Percentiles rank a stretch among this genome's conserved stretches.
These are phyloP conservation scores for Cottus gobio DNA, from an alignment of 2,113 vertebrate species.

Conservation along the genomic window DNA sequence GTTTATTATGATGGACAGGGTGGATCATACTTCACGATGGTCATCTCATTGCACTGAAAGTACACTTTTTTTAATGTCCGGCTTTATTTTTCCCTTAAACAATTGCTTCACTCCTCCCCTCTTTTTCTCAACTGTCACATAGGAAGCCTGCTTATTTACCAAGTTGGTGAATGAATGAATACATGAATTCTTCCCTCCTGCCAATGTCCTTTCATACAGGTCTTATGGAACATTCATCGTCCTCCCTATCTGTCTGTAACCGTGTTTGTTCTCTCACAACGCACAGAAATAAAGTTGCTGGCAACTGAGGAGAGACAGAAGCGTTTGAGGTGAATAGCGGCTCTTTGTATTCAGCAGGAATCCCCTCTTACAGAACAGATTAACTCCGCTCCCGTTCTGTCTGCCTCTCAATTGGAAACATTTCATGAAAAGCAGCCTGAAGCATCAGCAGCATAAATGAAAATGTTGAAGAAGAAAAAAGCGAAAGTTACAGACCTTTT, in stretches of 20 bases:
- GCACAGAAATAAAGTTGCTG: constrained; percentile 44
- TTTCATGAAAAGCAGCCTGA: constrained; percentile 6
- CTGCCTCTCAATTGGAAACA: background rate
- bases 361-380: constrained; percentile 22
- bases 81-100: background rate
- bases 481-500: constrained; percentile 63
- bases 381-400: background rate
- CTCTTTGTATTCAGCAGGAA: constrained; percentile 17
- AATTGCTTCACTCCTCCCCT: constrained; percentile 31
- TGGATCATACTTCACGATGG: constrained; percentile 29
- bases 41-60: constrained; percentile 6
- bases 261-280: constrained; percentile 2
- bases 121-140: constrained; percentile 31
- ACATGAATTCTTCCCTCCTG: background rate
- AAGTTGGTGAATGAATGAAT: constrained; percentile 10
- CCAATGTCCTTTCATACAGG: background rate
- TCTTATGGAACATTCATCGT: background rate
- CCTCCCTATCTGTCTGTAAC: background rate
- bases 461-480: background rate
- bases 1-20: background rate
- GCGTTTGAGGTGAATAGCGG: constrained; percentile 1
- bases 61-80: constrained; percentile 13
- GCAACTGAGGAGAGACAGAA: background rate
- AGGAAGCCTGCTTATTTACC: constrained; percentile 1
- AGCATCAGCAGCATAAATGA: background rate